These are phyloP conservation scores for Epistrophe eligans DNA, from an alignment of 2,888 invertebrate species.

Conservation along the genomic window DNA sequence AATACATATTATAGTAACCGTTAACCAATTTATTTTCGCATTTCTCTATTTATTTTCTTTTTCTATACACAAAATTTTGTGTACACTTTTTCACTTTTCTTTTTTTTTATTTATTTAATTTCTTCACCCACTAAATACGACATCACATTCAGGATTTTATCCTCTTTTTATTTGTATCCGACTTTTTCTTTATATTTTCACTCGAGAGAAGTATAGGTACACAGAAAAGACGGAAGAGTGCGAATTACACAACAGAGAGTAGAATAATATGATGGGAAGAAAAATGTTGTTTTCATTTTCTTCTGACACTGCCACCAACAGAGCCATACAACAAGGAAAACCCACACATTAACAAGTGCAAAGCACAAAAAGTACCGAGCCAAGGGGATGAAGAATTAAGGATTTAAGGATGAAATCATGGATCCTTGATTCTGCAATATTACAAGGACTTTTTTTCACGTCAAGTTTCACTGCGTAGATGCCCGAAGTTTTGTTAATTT, in stretches of 20 bases:
- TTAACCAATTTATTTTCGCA: constrained; percentile 38
- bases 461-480: constrained; percentile 40
- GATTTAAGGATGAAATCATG: constrained; percentile 33
- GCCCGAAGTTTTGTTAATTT: constrained; percentile 7
- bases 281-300: constrained; percentile 33
- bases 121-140: constrained; percentile 18
- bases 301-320: neutral
- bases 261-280: neutral
- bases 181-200: constrained; percentile 47
- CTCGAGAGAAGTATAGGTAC: constrained; percentile 49
- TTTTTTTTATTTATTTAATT: constrained; percentile 2
- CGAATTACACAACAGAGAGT: constrained; percentile 40
- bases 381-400: constrained; percentile 19
- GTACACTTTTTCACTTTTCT: constrained; percentile 59
- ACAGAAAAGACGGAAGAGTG: constrained; percentile 52
- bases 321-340: neutral
- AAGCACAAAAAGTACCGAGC: constrained; percentile 6
- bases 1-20: neutral
- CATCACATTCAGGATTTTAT: constrained; percentile 38
- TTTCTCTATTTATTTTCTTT: constrained; percentile 64
- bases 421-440: constrained; percentile 41
- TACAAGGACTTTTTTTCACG: constrained; percentile 39
- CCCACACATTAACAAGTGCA: constrained; percentile 24
- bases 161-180: constrained; percentile 35
- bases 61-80: constrained; percentile 67